Percentiles rank a stretch among this genome's conserved stretches.
Evolutionary conservation across 2,888 invertebrate genomes (phyloP).

Genomic region (Catocala nupta): DNA sequence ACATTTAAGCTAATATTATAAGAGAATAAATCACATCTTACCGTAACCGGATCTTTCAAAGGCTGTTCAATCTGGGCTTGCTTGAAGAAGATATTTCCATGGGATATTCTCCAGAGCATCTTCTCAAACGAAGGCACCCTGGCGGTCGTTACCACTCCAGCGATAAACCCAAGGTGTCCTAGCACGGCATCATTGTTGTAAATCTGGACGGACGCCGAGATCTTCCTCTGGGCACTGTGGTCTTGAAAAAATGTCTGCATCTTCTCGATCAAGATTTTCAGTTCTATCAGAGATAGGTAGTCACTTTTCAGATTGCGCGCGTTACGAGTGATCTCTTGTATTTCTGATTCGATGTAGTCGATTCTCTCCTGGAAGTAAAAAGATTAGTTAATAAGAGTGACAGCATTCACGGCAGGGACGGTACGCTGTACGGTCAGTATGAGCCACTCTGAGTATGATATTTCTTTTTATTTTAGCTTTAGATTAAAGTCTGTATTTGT

Average conservation of each 20-base stretch:
- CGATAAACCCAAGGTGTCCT: slow-evolving; percentile 81
- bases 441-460: too few relatives aligned
- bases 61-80: slow-evolving; percentile 82
- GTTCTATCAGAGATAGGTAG: slow-evolving; percentile 77
- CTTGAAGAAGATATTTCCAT: slow-evolving; percentile 84
- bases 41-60: slow-evolving; percentile 79
- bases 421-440: too few relatives aligned
- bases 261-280: slow-evolving; percentile 79
- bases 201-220: slow-evolving; percentile 79
- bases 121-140: slow-evolving; percentile 79
- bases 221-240: slow-evolving; percentile 88
- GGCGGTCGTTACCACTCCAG: slow-evolving; percentile 79
- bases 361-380: slow-evolving; percentile 76
- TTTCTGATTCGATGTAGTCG: slow-evolving; percentile 84
- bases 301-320: slow-evolving; percentile 80
- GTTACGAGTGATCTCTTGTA: slow-evolving; percentile 82
- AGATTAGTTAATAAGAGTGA: too few relatives aligned
- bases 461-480: too few relatives aligned
- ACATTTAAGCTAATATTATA: background rate
- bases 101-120: slow-evolving; percentile 85
- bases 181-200: slow-evolving; percentile 79
- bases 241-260: slow-evolving; percentile 84
- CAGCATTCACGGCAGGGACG: too few relatives aligned
- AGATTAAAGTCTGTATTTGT: too few relatives aligned
- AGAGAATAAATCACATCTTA: slow-evolving; percentile 49